Conservation (phyloP, 2,888 invertebrate species). For the Laspeyria flexula region DNA sequence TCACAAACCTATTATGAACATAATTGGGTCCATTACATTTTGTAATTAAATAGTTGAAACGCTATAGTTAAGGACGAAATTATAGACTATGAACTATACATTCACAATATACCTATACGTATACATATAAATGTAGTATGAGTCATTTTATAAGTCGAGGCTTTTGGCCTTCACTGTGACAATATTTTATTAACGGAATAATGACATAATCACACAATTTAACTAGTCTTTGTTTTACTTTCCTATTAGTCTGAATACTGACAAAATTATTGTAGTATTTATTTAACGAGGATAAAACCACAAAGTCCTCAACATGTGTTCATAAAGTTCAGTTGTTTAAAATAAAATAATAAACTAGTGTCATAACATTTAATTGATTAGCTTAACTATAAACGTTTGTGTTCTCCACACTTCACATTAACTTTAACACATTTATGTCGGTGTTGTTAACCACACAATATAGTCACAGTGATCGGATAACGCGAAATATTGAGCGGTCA, state of each 20-base stretch:
- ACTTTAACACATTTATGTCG: conserved; percentile 10
- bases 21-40: conserved; percentile 3
- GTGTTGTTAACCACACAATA: conserved; percentile 27
- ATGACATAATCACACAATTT: conserved; percentile 26
- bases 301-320: too few relatives aligned
- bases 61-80: conserved; percentile 1
- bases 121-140: conserved; percentile 9
- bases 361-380: too few relatives aligned
- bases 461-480: conserved; percentile 26
- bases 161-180: conserved; percentile 29
- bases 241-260: not conserved
- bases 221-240: not conserved
- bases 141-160: conserved; percentile 33
- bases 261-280: not conserved
- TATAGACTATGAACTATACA: conserved; percentile 12
- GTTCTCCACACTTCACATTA: conserved; percentile 24
- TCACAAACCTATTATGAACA: conserved; percentile 1
- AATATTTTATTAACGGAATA: conserved; percentile 33
- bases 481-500: conserved; percentile 32
- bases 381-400: not conserved
- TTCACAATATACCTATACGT: conserved; percentile 16
- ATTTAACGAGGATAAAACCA: not conserved
- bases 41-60: conserved; percentile 15
- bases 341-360: too few relatives aligned
- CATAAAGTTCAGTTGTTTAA: too few relatives aligned